Base-by-base conservation (phyloP, 2,797 vertebrate genomes). In the Perdix hodgsoniae region DNA sequence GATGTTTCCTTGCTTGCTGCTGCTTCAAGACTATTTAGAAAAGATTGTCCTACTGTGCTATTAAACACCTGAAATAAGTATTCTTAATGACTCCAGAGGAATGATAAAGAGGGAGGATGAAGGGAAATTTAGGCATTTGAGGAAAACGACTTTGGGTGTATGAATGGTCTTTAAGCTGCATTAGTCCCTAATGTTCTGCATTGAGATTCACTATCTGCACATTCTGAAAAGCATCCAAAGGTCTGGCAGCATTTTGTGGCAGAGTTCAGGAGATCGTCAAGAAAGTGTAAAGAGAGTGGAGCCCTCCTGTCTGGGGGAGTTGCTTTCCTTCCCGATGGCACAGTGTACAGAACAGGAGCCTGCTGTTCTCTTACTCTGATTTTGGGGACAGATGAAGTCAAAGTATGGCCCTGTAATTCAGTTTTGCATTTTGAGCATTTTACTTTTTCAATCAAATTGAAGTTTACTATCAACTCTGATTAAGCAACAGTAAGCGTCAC, bases 191-290 rank as follows among this genome's bases (percentile, higher is more conserved):
- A 4, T 31, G 40, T 44, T 10, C 23, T 75, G 8, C 29, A 66
- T n/a, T 56, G 66, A 56, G 64, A 44, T 44, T 33, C 8, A n/a
- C 16, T 11, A 5, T 23, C 47, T 47, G 4, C 24, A 60, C 16
- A 12, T n/a, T 71, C 26, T 54, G 54, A 33, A 64, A 75, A 88
- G 10, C 1, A 7, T 10, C 1, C 5, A 54, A 84, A 64, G 23
- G 3, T 0, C 0, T 0, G 0, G 0, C 4, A 50, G 4, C 4
- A 22, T 86, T 85, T 66, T 13, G 3, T 1, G 3, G 29, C 6
- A 29, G n/a, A 72, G 26, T n/a, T 60, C 2, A 2, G 57, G 24
- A 15, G 10, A 9, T 14, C 52, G 40, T 14, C 49, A 45, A 15
- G 69, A n/a, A n/a, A n/a, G n/a, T n/a, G n/a, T n/a, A n/a, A n/a